These are phyloP conservation scores for Danaus plexippus DNA, from an alignment of 1,140 invertebrate genomes.

Conservation along the genomic window DNA sequence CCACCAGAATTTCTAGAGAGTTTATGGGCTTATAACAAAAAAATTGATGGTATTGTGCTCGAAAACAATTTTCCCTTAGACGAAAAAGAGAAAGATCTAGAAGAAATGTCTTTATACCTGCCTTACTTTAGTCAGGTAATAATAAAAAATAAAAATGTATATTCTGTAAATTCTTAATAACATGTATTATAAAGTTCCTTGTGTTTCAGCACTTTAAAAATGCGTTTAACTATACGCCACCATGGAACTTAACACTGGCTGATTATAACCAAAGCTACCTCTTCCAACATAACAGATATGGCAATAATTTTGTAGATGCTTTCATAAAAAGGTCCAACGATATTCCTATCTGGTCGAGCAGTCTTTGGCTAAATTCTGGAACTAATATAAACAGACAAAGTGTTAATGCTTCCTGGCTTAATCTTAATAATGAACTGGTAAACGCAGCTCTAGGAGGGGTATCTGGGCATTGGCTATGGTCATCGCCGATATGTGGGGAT, in stretches of 20 bases:
- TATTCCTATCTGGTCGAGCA: slow-evolving; percentile 33
- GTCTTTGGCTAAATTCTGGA: slow-evolving; percentile 39
- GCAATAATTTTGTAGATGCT: slow-evolving; percentile 36
- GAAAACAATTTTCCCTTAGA: slow-evolving; percentile 61
- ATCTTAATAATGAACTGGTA: slow-evolving; percentile 41
- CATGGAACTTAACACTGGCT: slow-evolving; percentile 43
- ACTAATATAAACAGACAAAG: slow-evolving; percentile 46
- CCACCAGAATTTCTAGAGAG: slow-evolving; percentile 33
- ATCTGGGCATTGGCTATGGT: slow-evolving; percentile 57
- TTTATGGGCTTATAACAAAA: slow-evolving; percentile 34
- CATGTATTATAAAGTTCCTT: background rate
- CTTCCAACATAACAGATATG: slow-evolving; percentile 44
- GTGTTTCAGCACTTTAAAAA: slow-evolving; percentile 46
- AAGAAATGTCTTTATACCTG: slow-evolving; percentile 29
- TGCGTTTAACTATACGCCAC: slow-evolving; percentile 41
- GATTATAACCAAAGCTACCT: slow-evolving; percentile 31
- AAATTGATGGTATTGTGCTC: slow-evolving; percentile 45
- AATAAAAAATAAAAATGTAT: background rate
- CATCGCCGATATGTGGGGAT: slow-evolving; percentile 57
- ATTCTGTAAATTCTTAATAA: background rate
- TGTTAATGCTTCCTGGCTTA: slow-evolving; percentile 45
- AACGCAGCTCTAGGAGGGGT: slow-evolving; percentile 49
- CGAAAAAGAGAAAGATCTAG: slow-evolving; percentile 31
- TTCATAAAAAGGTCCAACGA: slow-evolving; percentile 24
- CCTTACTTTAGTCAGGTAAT: slow-evolving; percentile 53